Conservation (phyloP, 2,113 vertebrate genomes). For the Riparia riparia region DNA sequence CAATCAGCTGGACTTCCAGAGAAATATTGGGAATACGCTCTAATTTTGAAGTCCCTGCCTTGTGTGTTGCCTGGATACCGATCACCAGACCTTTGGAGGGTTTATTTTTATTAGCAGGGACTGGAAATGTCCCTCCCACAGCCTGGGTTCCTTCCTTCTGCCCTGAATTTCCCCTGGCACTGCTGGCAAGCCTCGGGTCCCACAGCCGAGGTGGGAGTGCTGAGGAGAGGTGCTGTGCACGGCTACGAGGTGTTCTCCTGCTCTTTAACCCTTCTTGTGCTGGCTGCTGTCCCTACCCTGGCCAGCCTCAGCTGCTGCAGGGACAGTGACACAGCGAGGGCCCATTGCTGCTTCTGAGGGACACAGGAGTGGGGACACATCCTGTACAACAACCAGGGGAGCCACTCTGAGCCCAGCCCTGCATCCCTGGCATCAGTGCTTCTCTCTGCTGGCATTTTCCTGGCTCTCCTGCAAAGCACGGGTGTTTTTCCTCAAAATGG, state of each 20-base stretch:
- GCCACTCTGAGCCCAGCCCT: not conserved
- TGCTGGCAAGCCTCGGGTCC: not conserved
- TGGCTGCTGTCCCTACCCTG: not conserved
- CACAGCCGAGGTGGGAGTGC: not conserved
- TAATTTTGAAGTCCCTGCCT: not conserved
- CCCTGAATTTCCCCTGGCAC: not conserved
- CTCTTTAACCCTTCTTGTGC: not conserved
- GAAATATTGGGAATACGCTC: not conserved
- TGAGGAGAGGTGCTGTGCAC: not conserved
- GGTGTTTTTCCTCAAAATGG: not conserved
- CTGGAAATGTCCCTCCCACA: not conserved
- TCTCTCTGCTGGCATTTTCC: not conserved
- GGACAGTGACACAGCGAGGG: fast-evolving
- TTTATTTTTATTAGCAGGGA: not conserved
- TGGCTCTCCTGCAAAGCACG: fast-evolving
- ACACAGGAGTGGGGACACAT: not conserved
- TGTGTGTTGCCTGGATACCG: slow-evolving; percentile 40
- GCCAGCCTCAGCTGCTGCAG: not conserved
- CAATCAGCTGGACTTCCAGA: not conserved
- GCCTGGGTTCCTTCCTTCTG: not conserved
- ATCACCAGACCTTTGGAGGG: not conserved
- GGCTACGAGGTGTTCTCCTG: not conserved
- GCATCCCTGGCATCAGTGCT: not conserved
- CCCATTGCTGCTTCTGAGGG: not conserved
- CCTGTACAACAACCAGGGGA: not conserved